Evolutionary conservation across 2,797 vertebrate genomes (phyloP).

Genomic region (Synaphobranchus kaupii): DNA sequence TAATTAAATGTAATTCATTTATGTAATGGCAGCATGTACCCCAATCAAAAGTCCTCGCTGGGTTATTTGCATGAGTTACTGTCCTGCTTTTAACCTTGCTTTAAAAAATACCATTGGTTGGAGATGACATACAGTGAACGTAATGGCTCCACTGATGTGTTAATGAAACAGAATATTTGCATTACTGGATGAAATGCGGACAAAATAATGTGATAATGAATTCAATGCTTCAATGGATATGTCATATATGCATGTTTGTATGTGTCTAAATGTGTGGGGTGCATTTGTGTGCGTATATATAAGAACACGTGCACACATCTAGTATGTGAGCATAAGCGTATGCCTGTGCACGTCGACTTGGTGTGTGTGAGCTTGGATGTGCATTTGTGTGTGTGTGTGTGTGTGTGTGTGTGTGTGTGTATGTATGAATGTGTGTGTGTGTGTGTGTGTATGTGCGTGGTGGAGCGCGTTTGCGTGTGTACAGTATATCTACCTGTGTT

Average conservation of each 20-base stretch:
- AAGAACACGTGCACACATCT: too few relatives aligned
- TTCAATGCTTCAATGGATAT: background rate
- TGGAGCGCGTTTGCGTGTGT: background rate
- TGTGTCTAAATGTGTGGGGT: too few relatives aligned
- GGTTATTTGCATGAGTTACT: too few relatives aligned
- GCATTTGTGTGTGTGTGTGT: too few relatives aligned
- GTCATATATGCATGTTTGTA: background rate
- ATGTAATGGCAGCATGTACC: background rate
- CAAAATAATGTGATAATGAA: background rate
- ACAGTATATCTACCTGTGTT: conserved; percentile 34
- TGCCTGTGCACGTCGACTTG: too few relatives aligned
- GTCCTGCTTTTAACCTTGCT: background rate
- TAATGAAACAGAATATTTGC: background rate
- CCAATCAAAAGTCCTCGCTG: too few relatives aligned
- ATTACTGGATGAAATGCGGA: background rate
- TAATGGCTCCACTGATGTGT: background rate
- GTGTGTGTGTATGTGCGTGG: background rate
- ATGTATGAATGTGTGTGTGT: conserved; percentile 28
- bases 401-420: conserved; percentile 28
- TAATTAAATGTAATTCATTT: background rate
- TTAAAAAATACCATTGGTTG: background rate
- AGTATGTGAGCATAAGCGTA: too few relatives aligned
- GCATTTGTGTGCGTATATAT: background rate
- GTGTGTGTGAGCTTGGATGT: too few relatives aligned
- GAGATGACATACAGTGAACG: background rate